A percentile compares a stretch with the other conserved stretches of the same genome.
Evolutionary conservation across 2,797 vertebrate species (phyloP).

Genomic region (Xiphorhynchus erythropygius): DNA sequence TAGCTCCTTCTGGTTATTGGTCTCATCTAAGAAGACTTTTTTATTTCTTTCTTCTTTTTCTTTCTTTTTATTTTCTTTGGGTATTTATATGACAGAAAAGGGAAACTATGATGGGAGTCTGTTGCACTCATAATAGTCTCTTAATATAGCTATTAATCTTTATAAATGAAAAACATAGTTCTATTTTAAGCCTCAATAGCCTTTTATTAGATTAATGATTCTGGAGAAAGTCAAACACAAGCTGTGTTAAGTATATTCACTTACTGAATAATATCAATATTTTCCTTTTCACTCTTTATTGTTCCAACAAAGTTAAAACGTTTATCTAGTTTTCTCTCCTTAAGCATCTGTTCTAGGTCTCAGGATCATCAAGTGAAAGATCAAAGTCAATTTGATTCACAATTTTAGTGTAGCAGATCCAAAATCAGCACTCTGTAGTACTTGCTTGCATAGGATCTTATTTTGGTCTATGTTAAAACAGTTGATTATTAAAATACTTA

Average conservation of each 20-base stretch:
- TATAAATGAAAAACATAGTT: conserved; percentile 32
- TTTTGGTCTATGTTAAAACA: not conserved
- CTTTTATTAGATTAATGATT: conserved; percentile 38
- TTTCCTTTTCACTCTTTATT: not conserved
- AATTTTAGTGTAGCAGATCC: not conserved
- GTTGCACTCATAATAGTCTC: conserved; percentile 23
- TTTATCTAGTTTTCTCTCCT: not conserved
- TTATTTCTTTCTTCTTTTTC: not conserved
- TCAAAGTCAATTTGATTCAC: not conserved
- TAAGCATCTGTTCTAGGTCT: not conserved
- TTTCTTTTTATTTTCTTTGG: not conserved
- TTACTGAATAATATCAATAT: not conserved
- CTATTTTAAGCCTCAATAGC: conserved; percentile 32
- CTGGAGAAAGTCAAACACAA: conserved; percentile 22
- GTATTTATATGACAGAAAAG: conserved; percentile 4
- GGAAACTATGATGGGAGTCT: not conserved
- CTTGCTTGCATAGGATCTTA: not conserved
- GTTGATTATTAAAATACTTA: not conserved
- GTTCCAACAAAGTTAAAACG: not conserved
- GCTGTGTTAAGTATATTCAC: conserved; percentile 12
- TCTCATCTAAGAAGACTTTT: not conserved
- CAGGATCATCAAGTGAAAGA: not conserved
- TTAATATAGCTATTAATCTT: conserved; percentile 51
- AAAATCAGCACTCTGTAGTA: not conserved
- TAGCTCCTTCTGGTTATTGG: not conserved